Evolutionary conservation across 1,140 invertebrate species (phyloP), one percentile per base, ranked within the genome.

Genomic region (Gonioctena quinquepunctata): DNA sequence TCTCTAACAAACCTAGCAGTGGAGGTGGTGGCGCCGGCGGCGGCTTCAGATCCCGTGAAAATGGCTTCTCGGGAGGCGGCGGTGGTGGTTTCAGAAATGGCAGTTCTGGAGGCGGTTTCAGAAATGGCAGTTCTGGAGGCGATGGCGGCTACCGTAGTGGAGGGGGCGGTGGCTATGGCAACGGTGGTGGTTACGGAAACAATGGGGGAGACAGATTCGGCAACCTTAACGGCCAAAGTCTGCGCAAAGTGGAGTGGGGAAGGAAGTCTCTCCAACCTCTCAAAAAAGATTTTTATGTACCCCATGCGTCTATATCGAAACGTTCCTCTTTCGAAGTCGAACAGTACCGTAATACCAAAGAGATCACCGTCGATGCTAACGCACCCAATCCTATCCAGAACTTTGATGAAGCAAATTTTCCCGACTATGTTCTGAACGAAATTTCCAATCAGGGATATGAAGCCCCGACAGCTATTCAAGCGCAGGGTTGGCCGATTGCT

Each of bases 211-310:
- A 77, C 21, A 61, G 26, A 18, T 67, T 67, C 25, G 64, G 64
- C n/a, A 63, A 56, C 13, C n/a, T 21, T 76, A 88, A 68, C 89
- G 92, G 92, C 11, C 87, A 88, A 62, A 87, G 84, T 69, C 84
- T 96, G 67, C 84, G 89, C 11, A 91, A 91, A 72, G 92, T 92
- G 3, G 89, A 91, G 75, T 97, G 94, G 94, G 91, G 92, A 73
- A 83, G 90, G 22, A 86, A 89, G 70, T 88, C 88, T 61, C 83
- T 97, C 16, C 88, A 90, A 67, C 93, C 94, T 13, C 96, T 98
- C 84, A 93, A 96, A 80, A 98, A 98, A 85, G 90, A 97, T 83
- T 97, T 98, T 76, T 98, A 97, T 82, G 86, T 91, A 61, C 94
- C 96, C 74, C 91, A 94, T 79, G 87, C 90, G 5, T 87, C 86